These are phyloP conservation scores for Coranthus polyacanthus DNA, from an alignment of 2,797 vertebrate species.

Conservation along the genomic window DNA sequence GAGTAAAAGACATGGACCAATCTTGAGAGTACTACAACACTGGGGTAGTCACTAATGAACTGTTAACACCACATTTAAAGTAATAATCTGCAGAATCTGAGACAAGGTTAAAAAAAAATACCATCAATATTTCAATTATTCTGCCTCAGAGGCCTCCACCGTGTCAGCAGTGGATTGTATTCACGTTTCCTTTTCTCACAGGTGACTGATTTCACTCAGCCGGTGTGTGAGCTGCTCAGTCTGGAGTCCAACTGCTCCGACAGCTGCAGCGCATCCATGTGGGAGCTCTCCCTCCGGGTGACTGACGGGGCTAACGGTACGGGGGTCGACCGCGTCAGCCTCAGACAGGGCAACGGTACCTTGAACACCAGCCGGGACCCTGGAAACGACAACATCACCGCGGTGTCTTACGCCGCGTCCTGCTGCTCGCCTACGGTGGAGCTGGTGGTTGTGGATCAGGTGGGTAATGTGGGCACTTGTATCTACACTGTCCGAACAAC, in stretches of 20 bases:
- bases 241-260: constrained; percentile 47
- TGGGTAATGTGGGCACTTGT: constrained; percentile 70
- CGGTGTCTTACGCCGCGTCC: constrained; percentile 43
- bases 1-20: too few species aligned
- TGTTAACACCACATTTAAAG: too few species aligned
- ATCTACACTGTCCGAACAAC: constrained; percentile 1
- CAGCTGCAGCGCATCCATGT: not conserved
- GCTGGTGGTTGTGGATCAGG: constrained; percentile 62
- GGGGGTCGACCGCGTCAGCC: constrained; percentile 32
- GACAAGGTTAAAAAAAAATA: too few species aligned
- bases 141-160: too few species aligned
- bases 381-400: constrained; percentile 15
- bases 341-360: constrained; percentile 37
- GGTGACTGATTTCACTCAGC: constrained; percentile 66
- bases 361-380: constrained; percentile 19
- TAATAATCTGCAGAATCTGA: too few species aligned
- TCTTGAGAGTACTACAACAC: too few species aligned
- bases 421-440: constrained; percentile 71
- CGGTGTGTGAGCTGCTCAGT: constrained; percentile 58
- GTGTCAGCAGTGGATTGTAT: too few species aligned
- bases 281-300: not conserved
- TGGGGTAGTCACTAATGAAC: too few species aligned
- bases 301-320: constrained; percentile 38
- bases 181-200: constrained; percentile 21
- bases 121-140: too few species aligned